Conservation (phyloP, 2,888 invertebrate species). For the Darwinula stevensoni region DNA sequence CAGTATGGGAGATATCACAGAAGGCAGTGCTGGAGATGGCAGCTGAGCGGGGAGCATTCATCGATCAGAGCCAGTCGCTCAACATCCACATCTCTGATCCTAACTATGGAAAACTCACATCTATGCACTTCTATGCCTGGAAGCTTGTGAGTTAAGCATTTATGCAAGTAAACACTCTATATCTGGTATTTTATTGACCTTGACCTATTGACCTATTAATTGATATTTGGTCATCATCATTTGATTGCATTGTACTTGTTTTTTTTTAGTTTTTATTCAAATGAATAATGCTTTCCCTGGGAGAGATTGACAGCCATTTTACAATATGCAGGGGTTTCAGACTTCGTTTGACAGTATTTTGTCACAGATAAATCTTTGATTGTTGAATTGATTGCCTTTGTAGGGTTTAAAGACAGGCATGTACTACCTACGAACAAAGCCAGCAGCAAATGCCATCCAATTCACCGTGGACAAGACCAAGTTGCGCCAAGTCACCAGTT, state of each 20-base stretch:
- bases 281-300: constrained; percentile 3
- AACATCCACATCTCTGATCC: constrained; percentile 92
- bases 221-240: too few species aligned
- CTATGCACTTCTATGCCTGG: constrained; percentile 98
- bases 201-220: too few species aligned
- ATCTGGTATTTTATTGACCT: too few species aligned
- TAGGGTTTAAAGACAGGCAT: constrained; percentile 90
- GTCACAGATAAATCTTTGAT: constrained; percentile 3
- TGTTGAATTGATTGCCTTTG: constrained; percentile 8
- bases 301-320: constrained; percentile 4
- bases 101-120: constrained; percentile 68
- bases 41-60: constrained; percentile 85
- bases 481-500: too few species aligned
- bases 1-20: constrained; percentile 90
- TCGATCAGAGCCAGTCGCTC: constrained; percentile 94
- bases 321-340: constrained; percentile 1
- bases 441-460: constrained; percentile 84
- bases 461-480: constrained; percentile 81
- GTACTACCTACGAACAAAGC: constrained; percentile 90
- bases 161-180: too few species aligned
- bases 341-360: constrained; percentile 1
- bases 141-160: constrained; percentile 30
- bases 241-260: too few species aligned
- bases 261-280: neutral
- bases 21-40: constrained; percentile 83